These are phyloP conservation scores for Ceratoteleas bidentatus DNA, from an alignment of 1,140 invertebrate species.

Conservation along the genomic window DNA sequence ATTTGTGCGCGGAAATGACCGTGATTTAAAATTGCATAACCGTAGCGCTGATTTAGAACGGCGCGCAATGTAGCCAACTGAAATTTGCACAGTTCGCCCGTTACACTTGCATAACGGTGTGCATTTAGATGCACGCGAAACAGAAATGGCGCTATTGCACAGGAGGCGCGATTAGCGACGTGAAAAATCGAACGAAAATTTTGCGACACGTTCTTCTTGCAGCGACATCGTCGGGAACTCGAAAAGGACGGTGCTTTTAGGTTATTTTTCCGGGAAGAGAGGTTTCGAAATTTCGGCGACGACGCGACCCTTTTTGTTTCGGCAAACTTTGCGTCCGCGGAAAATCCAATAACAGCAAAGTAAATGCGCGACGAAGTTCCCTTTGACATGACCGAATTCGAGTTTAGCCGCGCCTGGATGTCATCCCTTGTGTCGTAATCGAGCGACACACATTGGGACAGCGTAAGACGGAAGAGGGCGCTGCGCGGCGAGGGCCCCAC, in stretches of 20 bases:
- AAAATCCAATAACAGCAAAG: conserved; percentile 8
- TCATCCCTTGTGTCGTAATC: conserved; percentile 63
- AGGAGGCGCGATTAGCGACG: conserved; percentile 26
- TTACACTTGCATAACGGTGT: conserved; percentile 48
- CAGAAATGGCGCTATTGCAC: conserved; percentile 43
- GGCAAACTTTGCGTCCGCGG: not conserved
- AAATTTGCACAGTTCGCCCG: conserved; percentile 49
- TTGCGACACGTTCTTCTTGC: not conserved
- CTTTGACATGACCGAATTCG: conserved; percentile 62
- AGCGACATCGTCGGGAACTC: not conserved
- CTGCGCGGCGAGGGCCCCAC: conserved; percentile 43
- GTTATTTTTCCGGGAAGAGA: no score
- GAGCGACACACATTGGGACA: conserved; percentile 55
- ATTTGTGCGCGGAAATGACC: conserved; percentile 41
- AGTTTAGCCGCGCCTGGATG: conserved; percentile 36
- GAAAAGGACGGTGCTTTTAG: not conserved
- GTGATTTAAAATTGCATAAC: conserved; percentile 60
- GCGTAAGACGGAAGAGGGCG: conserved; percentile 31
- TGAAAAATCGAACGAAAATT: no score
- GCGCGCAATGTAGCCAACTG: conserved; percentile 23
- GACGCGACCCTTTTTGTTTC: conserved; percentile 5
- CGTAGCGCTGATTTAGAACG: conserved; percentile 41
- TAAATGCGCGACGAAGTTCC: conserved; percentile 52
- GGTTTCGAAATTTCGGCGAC: no score
- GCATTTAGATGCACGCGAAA: conserved; percentile 51